Evolutionary conservation across 2,797 vertebrate species (phyloP), one percentile per base, ranked within the genome.

Genomic region (Oreonectes daqikongensis): DNA sequence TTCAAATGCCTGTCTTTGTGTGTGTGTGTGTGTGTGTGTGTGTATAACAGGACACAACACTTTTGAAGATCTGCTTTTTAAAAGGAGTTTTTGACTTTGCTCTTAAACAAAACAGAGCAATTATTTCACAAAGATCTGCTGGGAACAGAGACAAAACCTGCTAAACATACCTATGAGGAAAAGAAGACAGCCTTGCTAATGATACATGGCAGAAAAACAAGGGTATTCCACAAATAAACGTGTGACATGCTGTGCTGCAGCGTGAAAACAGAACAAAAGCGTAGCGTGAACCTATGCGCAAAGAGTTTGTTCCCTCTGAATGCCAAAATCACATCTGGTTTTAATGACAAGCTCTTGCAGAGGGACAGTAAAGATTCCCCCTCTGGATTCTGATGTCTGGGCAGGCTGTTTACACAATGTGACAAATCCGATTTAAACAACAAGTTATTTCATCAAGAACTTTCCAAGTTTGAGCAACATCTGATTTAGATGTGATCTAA

Each of bases 391-490:
- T n/a, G 55, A 42, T 38, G 20, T 61, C 69, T 63, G 59, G 15
- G 10, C 11, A 14, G 1, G 4, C 32, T 35, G 53, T 81, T 72
- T 57, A 75, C 72, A 24, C 28, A 75, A 70, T 2, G 66, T 26
- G 38, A 75, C 40, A 46, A 76, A 76, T 71, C 46, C 52, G 4
- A 71, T 71, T 63, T 35, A 71, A 71, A 66, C 38, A 66, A 71
- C 59, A 75, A 63, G 28, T 35, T 12, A 57, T 64, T 69, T 15
- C 15, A 46, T 18, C 59, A 48, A 48, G 44, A 57, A 35, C 28
- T 75, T 70, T 75, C 52, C 72, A 50, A 61, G 66, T 52, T 69
- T 55, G 48, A 79, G 28, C 48, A 65, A 71, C 42, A 60, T 65
- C 12, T 9, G 26, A 66, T 71, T 52, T 30, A 50, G 26, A 60